Conservation (phyloP, 2,888 invertebrate species). For the Creontiades dilutus region DNA sequence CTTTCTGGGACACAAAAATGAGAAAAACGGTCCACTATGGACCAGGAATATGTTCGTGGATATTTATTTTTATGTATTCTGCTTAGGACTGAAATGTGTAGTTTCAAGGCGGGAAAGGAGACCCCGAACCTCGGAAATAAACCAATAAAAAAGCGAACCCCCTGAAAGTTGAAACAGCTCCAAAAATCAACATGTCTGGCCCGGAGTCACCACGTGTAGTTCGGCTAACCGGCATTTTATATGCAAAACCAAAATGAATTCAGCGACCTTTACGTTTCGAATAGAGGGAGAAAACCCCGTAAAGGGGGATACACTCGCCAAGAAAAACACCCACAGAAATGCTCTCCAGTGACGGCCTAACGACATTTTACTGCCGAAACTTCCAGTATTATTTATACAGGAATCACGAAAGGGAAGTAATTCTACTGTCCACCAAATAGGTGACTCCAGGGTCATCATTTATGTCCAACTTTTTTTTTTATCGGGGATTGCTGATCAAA, state of each 20-base stretch:
- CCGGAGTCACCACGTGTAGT: slow-evolving; percentile 31
- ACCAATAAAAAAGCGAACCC: background rate
- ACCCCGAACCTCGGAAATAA: background rate
- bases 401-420: background rate
- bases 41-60: too few species aligned
- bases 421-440: background rate
- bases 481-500: background rate
- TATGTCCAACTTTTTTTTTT: background rate
- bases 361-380: slow-evolving; percentile 47
- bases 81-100: too few species aligned
- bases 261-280: slow-evolving; percentile 32
- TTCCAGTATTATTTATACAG: slow-evolving; percentile 35
- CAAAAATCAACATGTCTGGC: slow-evolving; percentile 29
- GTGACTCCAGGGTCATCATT: background rate
- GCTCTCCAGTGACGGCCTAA: slow-evolving; percentile 45
- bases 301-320: slow-evolving; percentile 37
- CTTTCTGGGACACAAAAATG: too few species aligned
- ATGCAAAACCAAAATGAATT: slow-evolving; percentile 42
- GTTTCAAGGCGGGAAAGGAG: background rate
- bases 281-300: background rate
- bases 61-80: too few species aligned
- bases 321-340: slow-evolving; percentile 52
- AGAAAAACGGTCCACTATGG: too few species aligned
- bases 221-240: slow-evolving; percentile 43
- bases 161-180: slow-evolving; percentile 14